These are phyloP conservation scores for Chlorospingus semifuscus DNA, from an alignment of 2,797 vertebrate species.

Conservation along the genomic window DNA sequence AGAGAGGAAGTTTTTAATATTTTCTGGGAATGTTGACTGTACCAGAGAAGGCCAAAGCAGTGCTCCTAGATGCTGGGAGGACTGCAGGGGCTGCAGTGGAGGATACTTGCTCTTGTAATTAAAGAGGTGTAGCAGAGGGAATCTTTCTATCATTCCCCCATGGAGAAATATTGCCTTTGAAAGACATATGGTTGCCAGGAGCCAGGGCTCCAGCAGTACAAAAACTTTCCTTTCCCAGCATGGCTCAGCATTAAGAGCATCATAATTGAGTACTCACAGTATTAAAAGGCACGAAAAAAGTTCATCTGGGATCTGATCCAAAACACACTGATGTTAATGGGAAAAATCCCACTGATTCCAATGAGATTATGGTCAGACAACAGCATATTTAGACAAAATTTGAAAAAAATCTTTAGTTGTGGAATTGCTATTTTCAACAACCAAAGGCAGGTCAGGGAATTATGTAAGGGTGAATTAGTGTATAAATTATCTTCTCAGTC, in stretches of 20 bases:
- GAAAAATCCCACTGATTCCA: background rate
- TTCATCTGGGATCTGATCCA: background rate
- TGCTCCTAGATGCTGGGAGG: background rate
- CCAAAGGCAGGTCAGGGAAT: background rate
- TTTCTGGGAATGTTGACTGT: background rate
- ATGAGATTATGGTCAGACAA: background rate
- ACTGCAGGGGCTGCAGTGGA: background rate
- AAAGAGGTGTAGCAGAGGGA: background rate
- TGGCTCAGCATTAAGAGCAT: background rate
- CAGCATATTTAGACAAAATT: background rate
- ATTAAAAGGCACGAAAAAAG: background rate
- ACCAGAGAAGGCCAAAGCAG: background rate
- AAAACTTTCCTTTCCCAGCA: background rate
- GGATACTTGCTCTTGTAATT: background rate
- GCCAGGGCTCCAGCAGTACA: background rate
- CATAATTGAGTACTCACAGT: background rate
- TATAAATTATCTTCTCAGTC: background rate
- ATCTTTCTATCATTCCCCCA: background rate
- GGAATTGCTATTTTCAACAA: background rate
- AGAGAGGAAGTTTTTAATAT: background rate
- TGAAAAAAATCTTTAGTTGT: background rate
- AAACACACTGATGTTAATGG: background rate
- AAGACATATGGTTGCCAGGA: background rate
- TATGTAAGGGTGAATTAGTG: background rate
- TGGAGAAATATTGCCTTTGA: background rate